Conservation (phyloP, 2,888 invertebrate genomes). For the Polia nebulosa region DNA sequence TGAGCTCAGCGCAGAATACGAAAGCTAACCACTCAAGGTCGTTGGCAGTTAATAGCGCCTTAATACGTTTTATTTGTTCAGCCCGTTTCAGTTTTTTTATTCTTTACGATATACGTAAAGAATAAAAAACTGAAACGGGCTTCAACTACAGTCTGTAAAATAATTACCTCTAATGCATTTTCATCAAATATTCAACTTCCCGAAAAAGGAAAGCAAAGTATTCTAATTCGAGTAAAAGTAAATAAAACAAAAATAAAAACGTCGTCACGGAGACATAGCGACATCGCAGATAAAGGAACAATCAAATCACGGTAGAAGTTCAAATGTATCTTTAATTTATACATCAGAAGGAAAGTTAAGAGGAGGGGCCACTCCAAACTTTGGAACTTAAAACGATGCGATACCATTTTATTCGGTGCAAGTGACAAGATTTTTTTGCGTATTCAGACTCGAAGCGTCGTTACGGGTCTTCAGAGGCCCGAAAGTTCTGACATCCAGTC, state of each 20-base stretch:
- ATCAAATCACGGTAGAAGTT: constrained; percentile 64
- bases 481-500: no score
- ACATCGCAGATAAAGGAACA: constrained; percentile 57
- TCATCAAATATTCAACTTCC: background rate
- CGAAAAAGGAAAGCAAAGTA: constrained; percentile 7
- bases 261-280: constrained; percentile 20
- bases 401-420: constrained; percentile 54
- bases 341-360: constrained; percentile 71
- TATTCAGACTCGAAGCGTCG: background rate
- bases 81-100: no score
- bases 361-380: constrained; percentile 72
- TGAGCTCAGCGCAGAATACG: no score
- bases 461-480: no score
- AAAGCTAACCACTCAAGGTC: no score
- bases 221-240: constrained; percentile 24
- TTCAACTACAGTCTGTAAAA: no score
- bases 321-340: constrained; percentile 70
- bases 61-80: no score
- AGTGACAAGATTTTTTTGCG: constrained; percentile 39
- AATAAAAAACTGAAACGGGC: no score
- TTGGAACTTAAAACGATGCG: constrained; percentile 69
- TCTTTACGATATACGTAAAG: no score
- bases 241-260: constrained; percentile 41
- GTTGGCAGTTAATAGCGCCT: no score
- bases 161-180: background rate